A percentile compares a stretch with the other conserved stretches of the same genome.
Conservation (phyloP, 2,888 invertebrate genomes). For the Agonopterix subpropinquella region DNA sequence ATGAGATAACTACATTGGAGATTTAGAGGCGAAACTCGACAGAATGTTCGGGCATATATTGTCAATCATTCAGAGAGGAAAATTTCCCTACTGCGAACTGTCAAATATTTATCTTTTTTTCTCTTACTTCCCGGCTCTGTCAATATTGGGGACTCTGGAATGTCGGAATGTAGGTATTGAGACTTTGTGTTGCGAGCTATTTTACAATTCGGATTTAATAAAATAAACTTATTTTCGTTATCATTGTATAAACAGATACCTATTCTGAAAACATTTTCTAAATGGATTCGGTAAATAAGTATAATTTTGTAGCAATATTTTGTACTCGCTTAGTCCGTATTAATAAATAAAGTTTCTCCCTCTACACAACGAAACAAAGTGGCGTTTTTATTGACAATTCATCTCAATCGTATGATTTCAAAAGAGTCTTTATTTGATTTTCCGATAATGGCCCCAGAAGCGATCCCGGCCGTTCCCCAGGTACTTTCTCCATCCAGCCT, state of each 20-base stretch:
- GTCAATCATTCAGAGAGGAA: constrained; percentile 45
- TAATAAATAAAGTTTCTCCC: no score
- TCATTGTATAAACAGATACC: not conserved
- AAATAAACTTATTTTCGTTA: constrained; percentile 29
- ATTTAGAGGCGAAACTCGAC: constrained; percentile 28
- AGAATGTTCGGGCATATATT: constrained; percentile 37
- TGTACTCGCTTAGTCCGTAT: no score
- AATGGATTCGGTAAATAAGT: no score
- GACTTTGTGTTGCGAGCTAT: constrained; percentile 39
- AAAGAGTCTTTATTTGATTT: constrained; percentile 62
- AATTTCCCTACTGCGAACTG: constrained; percentile 44
- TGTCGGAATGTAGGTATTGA: constrained; percentile 46
- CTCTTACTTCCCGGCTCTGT: constrained; percentile 38
- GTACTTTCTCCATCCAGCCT: constrained; percentile 54
- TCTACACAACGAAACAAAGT: constrained; percentile 4
- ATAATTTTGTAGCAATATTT: no score
- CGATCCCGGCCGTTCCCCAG: constrained; percentile 42
- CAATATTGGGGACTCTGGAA: constrained; percentile 43
- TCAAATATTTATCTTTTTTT: constrained; percentile 52
- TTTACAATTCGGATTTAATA: constrained; percentile 39
- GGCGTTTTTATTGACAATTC: constrained; percentile 30
- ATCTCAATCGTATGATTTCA: constrained; percentile 38
- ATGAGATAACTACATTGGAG: constrained; percentile 30
- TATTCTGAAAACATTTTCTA: not conserved
- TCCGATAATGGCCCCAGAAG: constrained; percentile 53